Evolutionary conservation across 2,888 invertebrate genomes (phyloP).

Genomic region (Drosophila basisetae): DNA sequence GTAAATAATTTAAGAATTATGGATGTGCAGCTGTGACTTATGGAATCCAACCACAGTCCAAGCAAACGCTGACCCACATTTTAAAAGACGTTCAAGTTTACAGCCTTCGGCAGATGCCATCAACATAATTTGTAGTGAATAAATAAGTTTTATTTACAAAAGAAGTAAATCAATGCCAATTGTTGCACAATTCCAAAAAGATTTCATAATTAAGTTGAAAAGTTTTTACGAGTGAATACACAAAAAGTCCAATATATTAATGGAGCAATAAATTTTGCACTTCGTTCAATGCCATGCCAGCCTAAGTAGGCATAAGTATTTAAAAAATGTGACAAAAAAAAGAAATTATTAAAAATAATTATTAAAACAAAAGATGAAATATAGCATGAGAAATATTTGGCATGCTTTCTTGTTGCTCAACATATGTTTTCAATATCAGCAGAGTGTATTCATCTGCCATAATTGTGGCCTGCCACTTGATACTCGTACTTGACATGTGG

Average conservation of each 20-base stretch:
- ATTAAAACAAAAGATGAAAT: constrained; percentile 33
- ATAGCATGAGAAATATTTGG: constrained; percentile 49
- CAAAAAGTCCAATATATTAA: constrained; percentile 30
- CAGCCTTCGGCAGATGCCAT: constrained; percentile 60
- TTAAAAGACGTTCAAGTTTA: constrained; percentile 63
- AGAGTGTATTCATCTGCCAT: constrained; percentile 25
- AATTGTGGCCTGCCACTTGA: constrained; percentile 57
- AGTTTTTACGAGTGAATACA: constrained; percentile 20
- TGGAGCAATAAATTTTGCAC: constrained; percentile 63
- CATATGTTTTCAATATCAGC: constrained; percentile 59
- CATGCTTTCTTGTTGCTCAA: constrained; percentile 44
- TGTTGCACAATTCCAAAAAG: constrained; percentile 64
- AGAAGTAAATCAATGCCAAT: constrained; percentile 60
- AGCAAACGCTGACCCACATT: constrained; percentile 55
- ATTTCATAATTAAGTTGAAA: constrained; percentile 51
- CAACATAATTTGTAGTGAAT: constrained; percentile 21
- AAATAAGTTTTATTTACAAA: constrained; percentile 42
- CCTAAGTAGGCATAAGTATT: constrained; percentile 17
- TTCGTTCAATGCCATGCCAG: constrained; percentile 52
- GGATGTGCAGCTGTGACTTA: background rate
- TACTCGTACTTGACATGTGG: constrained; percentile 41
- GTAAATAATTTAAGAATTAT: constrained; percentile 1
- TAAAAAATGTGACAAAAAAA: constrained; percentile 4
- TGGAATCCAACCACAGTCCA: background rate
- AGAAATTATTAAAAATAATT: constrained; percentile 19